Conservation (phyloP, 2,797 vertebrate species). For the Bovichtus diacanthus region DNA sequence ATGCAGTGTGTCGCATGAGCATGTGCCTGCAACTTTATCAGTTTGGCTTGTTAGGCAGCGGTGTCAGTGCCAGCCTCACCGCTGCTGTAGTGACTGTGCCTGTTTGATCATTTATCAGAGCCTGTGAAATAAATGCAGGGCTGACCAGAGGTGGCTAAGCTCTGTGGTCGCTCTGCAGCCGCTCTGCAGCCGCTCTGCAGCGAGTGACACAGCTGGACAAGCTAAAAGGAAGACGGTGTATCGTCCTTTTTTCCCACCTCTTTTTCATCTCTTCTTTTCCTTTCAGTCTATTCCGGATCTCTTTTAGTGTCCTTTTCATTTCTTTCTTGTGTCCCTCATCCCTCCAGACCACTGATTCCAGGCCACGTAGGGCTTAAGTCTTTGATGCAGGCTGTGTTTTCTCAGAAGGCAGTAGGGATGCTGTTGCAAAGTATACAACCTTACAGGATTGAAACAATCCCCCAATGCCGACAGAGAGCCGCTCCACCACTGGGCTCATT, state of each 20-base stretch:
- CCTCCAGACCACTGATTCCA: conserved; percentile 17
- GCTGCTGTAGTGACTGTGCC: conserved; percentile 49
- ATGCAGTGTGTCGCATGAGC: conserved; percentile 41
- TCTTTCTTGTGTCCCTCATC: not conserved
- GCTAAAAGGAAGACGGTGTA: not conserved
- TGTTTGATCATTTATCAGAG: conserved; percentile 74
- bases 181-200: conserved; percentile 66
- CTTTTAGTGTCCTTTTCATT: conserved; percentile 8
- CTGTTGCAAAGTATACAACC: conserved; percentile 21
- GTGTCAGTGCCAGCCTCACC: conserved; percentile 30
- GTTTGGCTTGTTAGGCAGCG: conserved; percentile 44
- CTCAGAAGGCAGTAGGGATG: conserved; percentile 19
- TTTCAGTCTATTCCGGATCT: not conserved
- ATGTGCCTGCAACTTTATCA: conserved; percentile 30
- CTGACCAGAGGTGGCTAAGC: conserved; percentile 56
- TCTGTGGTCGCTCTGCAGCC: conserved; percentile 68
- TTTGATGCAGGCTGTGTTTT: conserved; percentile 39
- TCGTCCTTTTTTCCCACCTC: not conserved
- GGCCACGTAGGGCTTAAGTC: conserved; percentile 13
- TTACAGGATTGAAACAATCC: conserved; percentile 14
- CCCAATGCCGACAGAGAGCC: conserved; percentile 18
- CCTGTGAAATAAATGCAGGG: conserved; percentile 59
- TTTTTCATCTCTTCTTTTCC: conserved; percentile 6
- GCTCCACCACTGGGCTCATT: conserved; percentile 18
- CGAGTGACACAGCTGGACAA: conserved; percentile 70